Evolutionary conservation across 37 sponge, comb jelly and placozoan species (phyloP).

Genomic region (Oopsacas minuta): DNA sequence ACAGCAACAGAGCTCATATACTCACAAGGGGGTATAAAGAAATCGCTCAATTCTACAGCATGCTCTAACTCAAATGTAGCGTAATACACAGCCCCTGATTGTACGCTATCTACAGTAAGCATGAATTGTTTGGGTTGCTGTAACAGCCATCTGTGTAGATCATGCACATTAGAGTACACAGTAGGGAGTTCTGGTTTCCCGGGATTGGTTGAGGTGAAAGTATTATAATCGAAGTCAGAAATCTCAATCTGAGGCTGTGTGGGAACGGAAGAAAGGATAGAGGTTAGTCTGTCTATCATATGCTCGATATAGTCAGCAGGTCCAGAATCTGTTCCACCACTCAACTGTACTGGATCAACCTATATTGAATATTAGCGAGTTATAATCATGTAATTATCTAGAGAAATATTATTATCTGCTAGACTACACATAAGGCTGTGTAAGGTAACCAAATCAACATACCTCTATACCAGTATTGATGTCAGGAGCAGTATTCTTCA

Average conservation of each 20-base stretch:
- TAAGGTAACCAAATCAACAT: background rate
- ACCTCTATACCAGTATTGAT: slow-evolving; percentile 13
- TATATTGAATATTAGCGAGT: background rate
- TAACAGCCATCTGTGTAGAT: background rate
- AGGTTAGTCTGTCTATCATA: background rate
- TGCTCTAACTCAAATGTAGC: slow-evolving; percentile 40
- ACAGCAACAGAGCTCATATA: slow-evolving; percentile 47
- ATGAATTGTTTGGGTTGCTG: slow-evolving; percentile 8
- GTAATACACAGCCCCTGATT: slow-evolving; percentile 46
- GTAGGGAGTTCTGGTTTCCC: background rate
- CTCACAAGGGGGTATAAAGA: slow-evolving; percentile 40
- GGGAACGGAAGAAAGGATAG: background rate
- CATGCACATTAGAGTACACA: background rate
- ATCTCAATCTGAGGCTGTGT: background rate
- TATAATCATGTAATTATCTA: background rate
- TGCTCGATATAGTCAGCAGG: background rate
- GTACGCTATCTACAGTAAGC: slow-evolving; percentile 34
- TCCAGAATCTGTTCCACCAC: background rate
- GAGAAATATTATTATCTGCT: background rate
- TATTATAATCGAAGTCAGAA: background rate
- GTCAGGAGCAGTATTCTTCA: background rate
- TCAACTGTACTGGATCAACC: background rate
- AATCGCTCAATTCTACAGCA: slow-evolving; percentile 42
- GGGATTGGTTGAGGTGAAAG: background rate
- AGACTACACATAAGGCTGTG: background rate